Evolutionary conservation across 2,888 invertebrate genomes (phyloP).

Genomic region (Microctonus hyperodae): DNA sequence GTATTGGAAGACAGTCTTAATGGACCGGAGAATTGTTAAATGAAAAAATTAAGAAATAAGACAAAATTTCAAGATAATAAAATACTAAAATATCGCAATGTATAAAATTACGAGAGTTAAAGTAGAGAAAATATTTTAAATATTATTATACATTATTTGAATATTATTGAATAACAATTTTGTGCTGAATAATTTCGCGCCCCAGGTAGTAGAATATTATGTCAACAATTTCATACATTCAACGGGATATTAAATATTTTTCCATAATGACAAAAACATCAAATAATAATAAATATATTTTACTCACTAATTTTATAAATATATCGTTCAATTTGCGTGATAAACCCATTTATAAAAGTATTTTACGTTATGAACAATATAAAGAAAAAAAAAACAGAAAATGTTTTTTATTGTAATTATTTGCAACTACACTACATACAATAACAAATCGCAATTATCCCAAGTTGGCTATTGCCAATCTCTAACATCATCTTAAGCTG

Average conservation of each 20-base stretch:
- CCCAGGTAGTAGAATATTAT: background rate
- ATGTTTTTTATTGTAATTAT: background rate
- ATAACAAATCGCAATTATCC: background rate
- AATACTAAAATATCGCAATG: no score
- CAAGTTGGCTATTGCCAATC: background rate
- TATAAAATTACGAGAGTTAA: no score
- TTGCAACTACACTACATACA: no score
- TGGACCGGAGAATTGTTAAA: conserved; percentile 41
- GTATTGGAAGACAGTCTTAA: conserved; percentile 73
- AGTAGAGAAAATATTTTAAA: background rate
- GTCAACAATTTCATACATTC: background rate
- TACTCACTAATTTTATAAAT: background rate
- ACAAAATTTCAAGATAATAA: background rate
- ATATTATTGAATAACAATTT: background rate
- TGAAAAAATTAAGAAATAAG: no score
- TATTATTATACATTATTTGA: background rate
- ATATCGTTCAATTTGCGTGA: background rate
- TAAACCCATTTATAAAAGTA: background rate
- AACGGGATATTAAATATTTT: background rate
- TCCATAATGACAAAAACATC: background rate
- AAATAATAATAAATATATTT: background rate
- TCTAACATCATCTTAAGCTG: background rate
- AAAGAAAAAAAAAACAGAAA: no score
- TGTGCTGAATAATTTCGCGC: background rate
- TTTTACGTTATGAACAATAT: background rate